Percentiles rank a stretch among this genome's conserved stretches.
Conservation (phyloP, 2,113 vertebrate species). For the Turnix velox region DNA sequence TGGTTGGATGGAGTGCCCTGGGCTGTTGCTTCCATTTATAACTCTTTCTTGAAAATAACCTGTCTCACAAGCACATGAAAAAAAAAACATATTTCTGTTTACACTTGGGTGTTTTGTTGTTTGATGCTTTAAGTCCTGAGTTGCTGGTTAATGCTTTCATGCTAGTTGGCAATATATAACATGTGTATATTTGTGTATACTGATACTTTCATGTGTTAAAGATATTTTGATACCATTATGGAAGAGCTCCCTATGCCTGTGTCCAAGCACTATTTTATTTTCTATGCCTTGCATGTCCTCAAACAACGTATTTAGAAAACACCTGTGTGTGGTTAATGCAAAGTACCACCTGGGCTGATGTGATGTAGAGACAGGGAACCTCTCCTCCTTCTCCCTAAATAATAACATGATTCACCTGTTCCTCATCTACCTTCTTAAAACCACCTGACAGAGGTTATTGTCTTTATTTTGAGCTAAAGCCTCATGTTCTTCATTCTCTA, state of each 20-base stretch:
- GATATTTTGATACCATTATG: not conserved
- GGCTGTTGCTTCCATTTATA: not conserved
- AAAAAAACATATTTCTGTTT: not conserved
- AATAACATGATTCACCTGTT: not conserved
- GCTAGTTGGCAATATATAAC: not conserved
- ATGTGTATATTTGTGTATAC: fast-evolving
- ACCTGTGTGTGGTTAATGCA: not conserved
- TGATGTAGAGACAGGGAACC: not conserved
- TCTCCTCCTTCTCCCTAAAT: not conserved
- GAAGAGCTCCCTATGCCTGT: not conserved
- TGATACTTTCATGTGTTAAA: not conserved
- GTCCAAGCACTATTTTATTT: not conserved
- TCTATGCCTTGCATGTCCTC: not conserved
- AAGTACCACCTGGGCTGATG: not conserved
- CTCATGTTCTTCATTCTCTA: fast-evolving
- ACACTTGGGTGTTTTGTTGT: not conserved
- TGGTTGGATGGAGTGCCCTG: fast-evolving
- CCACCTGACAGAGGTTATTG: fast-evolving
- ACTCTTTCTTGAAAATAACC: not conserved
- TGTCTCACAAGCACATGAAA: not conserved
- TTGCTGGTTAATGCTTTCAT: not conserved
- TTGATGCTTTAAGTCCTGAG: not conserved
- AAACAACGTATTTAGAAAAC: not conserved
- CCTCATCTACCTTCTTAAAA: not conserved
- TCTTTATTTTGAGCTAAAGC: fast-evolving